phyloP scores from a whole-genome alignment of 2,113 vertebrate genomes.

The Martes martes region DNA sequence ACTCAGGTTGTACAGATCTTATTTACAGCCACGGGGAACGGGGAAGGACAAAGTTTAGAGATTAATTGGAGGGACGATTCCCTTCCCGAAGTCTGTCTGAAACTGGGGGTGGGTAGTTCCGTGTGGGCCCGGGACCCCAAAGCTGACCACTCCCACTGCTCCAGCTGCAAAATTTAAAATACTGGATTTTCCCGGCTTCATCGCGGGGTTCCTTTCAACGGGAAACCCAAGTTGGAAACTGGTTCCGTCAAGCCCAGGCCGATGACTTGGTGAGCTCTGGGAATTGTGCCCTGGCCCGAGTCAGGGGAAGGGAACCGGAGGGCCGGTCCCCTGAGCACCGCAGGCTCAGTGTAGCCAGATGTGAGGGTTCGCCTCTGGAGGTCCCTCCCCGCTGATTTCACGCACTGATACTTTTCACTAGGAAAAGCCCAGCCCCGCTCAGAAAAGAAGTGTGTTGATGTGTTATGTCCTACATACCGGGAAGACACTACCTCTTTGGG shows the following conservation, averaged over 20 bases:
- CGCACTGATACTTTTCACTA: background rate
- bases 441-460: background rate
- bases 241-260: background rate
- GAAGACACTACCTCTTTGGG: background rate
- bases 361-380: background rate
- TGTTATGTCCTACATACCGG: background rate
- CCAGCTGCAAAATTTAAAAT: background rate
- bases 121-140: background rate
- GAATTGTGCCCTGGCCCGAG: background rate
- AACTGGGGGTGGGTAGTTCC: background rate
- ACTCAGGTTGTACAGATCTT: background rate
- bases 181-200: background rate
- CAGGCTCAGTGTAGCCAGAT: background rate
- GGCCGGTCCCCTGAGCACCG: background rate
- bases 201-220: background rate
- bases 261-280: background rate
- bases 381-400: background rate
- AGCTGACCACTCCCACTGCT: background rate
- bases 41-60: background rate
- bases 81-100: accelerated
- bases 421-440: background rate
- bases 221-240: background rate
- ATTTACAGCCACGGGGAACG: background rate
- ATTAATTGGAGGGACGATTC: accelerated
- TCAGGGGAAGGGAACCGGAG: background rate